Conservation (phyloP, 64 coral and sea anemone species). For the Acropora yongei region DNA sequence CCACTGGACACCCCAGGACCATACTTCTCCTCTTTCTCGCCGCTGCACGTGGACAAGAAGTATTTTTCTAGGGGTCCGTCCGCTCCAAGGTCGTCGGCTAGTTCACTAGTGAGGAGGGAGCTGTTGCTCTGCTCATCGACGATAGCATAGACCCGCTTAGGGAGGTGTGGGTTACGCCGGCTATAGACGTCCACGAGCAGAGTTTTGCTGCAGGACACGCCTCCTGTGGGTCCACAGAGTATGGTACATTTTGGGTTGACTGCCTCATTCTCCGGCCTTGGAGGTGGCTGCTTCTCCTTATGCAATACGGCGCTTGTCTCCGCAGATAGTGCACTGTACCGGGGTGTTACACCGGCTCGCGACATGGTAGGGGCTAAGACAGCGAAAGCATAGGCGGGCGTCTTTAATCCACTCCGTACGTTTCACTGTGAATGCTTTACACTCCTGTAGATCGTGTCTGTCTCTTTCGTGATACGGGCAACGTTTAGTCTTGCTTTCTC, state of each 20-base stretch:
- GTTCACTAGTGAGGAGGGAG: slow-evolving; percentile 33
- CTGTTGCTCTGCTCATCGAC: slow-evolving; percentile 67
- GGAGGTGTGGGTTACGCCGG: slow-evolving; percentile 13
- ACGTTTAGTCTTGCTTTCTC: slow-evolving; percentile 19
- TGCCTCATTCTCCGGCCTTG: slow-evolving; percentile 14
- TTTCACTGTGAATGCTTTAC: slow-evolving; percentile 49
- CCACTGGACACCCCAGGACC: not conserved
- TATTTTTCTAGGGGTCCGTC: slow-evolving; percentile 24
- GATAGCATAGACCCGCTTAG: slow-evolving; percentile 49
- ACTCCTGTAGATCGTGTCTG: slow-evolving; percentile 52
- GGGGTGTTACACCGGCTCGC: slow-evolving; percentile 13
- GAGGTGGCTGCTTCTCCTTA: slow-evolving; percentile 23
- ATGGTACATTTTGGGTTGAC: slow-evolving; percentile 42
- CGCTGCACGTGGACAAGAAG: slow-evolving; percentile 55
- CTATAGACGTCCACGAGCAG: slow-evolving; percentile 50
- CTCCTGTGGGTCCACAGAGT: slow-evolving; percentile 16
- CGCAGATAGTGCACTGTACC: slow-evolving; percentile 52
- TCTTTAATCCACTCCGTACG: slow-evolving; percentile 1
- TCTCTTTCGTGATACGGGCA: slow-evolving; percentile 67
- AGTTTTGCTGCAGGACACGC: slow-evolving; percentile 59
- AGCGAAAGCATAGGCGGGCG: slow-evolving; percentile 64
- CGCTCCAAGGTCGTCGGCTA: slow-evolving; percentile 37
- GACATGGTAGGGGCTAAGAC: slow-evolving; percentile 30
- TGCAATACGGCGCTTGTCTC: slow-evolving; percentile 51
- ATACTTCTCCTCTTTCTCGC: slow-evolving; percentile 43